Base-by-base conservation (phyloP, 2,888 invertebrate genomes). In the Eupithecia vulgata region DNA sequence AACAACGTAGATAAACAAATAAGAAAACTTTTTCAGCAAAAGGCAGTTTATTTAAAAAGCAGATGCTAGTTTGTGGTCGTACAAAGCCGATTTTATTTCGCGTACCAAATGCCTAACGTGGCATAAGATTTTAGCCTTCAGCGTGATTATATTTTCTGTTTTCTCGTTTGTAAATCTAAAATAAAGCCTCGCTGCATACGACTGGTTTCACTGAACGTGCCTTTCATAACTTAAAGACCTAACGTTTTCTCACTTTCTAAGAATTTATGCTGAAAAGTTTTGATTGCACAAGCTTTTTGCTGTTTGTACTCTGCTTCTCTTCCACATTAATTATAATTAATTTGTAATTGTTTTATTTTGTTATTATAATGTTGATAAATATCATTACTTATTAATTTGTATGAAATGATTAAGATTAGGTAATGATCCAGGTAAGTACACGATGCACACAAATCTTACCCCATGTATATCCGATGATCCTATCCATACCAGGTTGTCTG, bases 161-260 rank as follows among this genome's bases (percentile, higher is more conserved):
- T 81, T 79, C 81, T 79, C 78, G 68, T 42, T 71, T 75, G 81
- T 78, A 83, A 85, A 79, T 52, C 52, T 4, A 12, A 52, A 12
- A 21, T 10, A 52, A 83, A 80, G 86, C 80, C 79, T 83, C 83
- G 84, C 77, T 85, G 87, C 84, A 74, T 84, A 80, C 82, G 78
- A 81, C 82, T 81, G 82, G 81, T 84, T 84, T 81, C 77, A 71
- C 61, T 15, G 52, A 70, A 82, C 80, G 81, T 78, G 81, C 81
- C 81, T 69, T 69, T 73, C 37, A 67, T 65, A 73, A 69, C 59
- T 45, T 69, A 68, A 71, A 59, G 64, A 37, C 25, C 35, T 64
- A 59, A 48, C 37, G 45, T 68, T 70, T 70, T 72, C 69, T 67
- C 66, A 21, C 34, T 52, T 52, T 52, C 52, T 21, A 21, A 52